These are phyloP conservation scores for Zosterops lateralis DNA, from an alignment of 2,113 vertebrate species.

Conservation along the genomic window DNA sequence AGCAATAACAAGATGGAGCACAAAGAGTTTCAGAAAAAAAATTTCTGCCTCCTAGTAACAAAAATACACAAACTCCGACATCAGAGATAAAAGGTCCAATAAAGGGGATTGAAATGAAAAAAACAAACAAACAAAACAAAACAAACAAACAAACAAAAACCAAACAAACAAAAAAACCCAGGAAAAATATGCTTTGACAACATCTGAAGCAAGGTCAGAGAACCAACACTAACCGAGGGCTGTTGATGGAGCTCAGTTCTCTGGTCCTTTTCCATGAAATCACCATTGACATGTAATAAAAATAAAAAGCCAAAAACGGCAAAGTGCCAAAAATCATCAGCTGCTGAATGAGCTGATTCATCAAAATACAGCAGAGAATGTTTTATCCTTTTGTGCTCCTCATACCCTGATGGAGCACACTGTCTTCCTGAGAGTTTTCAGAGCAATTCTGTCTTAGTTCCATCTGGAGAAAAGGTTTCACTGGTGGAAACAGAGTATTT, in stretches of 20 bases:
- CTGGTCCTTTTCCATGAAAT: neutral
- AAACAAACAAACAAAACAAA: neutral
- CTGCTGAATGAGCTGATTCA: neutral
- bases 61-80: accelerated
- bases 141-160: neutral
- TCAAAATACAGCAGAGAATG: neutral
- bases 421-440: neutral
- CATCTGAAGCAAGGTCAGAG: neutral
- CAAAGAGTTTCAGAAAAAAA: neutral
- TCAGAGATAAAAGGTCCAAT: neutral
- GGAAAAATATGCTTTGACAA: neutral
- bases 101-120: neutral
- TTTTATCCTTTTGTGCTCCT: neutral
- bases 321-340: neutral
- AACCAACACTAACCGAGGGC: neutral
- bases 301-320: neutral
- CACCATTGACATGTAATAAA: neutral
- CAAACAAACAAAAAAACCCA: no score
- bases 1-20: neutral
- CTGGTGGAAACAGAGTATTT: neutral
- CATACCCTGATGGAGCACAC: neutral
- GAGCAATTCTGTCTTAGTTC: neutral
- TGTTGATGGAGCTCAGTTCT: neutral
- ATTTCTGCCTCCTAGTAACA: neutral
- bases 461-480: neutral